Base-by-base conservation (phyloP, 1,140 invertebrate genomes). In the Bombus sylvicola region DNA sequence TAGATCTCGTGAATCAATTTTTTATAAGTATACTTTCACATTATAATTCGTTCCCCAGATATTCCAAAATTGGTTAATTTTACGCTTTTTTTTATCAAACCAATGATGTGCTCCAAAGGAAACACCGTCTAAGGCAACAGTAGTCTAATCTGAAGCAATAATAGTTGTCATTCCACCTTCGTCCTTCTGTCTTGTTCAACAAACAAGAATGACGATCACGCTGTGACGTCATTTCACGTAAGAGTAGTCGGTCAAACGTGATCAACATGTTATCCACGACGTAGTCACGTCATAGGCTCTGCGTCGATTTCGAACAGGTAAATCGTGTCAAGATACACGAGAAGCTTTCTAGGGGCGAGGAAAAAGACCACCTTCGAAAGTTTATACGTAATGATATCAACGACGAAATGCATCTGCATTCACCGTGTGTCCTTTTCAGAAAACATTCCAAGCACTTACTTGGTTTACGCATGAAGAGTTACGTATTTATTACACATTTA, bases 221-320 rank as follows among this genome's bases (percentile, higher is more conserved):
- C 18, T 4, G 28, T 88, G 84, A 86, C 87, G 87, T 88, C 84
- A 41, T 73, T 77, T 82, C 68, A 86, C 84, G 84, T 86, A 86
- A 86, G 43, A 82, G 62, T 47, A 86, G 57, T 82, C 57, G 78
- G 69, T 72, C 68, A 59, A 47, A 74, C 78, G 83, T 81, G 83
- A 85, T 81, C 28, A 34, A 85, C 43, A 66, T 79, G 53, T 76
- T 31, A 10, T 37, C n/a, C 18, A 22, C n/a, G 73, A 4, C 13
- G 15, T 15, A 62, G 10, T 3, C 47, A 18, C 75, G 73, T 84
- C 82, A 84, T 34, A 66, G 10, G 22, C 1, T n/a, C 1, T 18
- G 15, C 34, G 34, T 25, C 57, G 37, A 76, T 37, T 57, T 57
- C 74, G 47, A 39, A 34, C 22, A 31, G n/a, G 18, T 22, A 28